These are phyloP conservation scores for Exephanes ischioxanthus DNA, from an alignment of 2,888 invertebrate species.

Conservation along the genomic window DNA sequence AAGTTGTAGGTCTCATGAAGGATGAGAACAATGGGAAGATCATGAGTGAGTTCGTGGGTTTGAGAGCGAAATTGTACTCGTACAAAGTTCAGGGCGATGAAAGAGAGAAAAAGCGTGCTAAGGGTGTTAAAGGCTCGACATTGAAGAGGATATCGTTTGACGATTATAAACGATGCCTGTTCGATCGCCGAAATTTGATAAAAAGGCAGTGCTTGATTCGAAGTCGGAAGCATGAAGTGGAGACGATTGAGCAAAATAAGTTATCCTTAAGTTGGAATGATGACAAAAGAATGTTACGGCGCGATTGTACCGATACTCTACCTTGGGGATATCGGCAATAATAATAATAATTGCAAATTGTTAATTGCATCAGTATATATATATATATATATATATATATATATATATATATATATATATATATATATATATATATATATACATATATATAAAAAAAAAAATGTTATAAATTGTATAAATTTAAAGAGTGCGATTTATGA, in stretches of 20 bases:
- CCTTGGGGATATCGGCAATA: slow-evolving; percentile 41
- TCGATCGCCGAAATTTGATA: neutral
- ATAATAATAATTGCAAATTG: no score
- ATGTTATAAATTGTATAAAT: no score
- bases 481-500: no score
- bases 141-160: slow-evolving; percentile 32
- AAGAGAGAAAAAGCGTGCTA: slow-evolving; percentile 66
- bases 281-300: slow-evolving; percentile 33
- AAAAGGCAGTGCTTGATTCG: no score
- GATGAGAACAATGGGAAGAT: slow-evolving; percentile 72
- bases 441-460: no score
- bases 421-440: no score
- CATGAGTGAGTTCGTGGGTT: slow-evolving; percentile 71
- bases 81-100: slow-evolving; percentile 3
- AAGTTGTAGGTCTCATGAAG: slow-evolving; percentile 77
- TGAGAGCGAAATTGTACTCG: slow-evolving; percentile 35
- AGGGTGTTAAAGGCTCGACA: slow-evolving; percentile 34
- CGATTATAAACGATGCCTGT: slow-evolving; percentile 23
- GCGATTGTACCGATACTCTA: slow-evolving; percentile 43
- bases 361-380: no score
- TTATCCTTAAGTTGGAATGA: slow-evolving; percentile 45
- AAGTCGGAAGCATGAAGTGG: slow-evolving; percentile 1
- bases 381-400: no score
- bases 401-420: no score
- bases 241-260: slow-evolving; percentile 44